These are phyloP conservation scores for Dermochelys coriacea DNA, from an alignment of 2,797 vertebrate species.

Conservation along the genomic window DNA sequence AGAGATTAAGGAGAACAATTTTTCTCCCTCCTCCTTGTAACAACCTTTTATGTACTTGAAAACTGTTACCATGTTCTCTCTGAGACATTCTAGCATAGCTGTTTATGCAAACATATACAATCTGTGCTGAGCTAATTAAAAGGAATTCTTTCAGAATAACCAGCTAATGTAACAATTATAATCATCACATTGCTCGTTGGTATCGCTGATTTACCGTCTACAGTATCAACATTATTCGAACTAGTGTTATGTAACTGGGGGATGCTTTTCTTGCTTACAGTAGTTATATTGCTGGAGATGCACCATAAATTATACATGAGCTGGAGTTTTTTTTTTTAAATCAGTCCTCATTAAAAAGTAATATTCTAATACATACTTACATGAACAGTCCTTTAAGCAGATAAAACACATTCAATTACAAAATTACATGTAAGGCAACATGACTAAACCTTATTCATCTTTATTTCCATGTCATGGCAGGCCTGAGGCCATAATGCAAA, in stretches of 20 bases:
- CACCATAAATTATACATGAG: not conserved
- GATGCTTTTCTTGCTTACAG: not conserved
- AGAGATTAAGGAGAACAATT: too few relatives aligned
- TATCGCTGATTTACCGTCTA: not conserved
- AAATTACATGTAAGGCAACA: not conserved
- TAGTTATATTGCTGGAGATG: not conserved
- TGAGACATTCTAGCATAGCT: not conserved
- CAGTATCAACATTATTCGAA: not conserved
- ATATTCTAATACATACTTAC: not conserved
- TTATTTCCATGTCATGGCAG: not conserved
- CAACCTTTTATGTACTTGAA: too few relatives aligned
- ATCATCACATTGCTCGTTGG: not conserved
- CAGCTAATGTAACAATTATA: not conserved
- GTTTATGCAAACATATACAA: not conserved
- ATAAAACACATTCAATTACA: not conserved
- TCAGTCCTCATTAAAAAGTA: not conserved
- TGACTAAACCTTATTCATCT: not conserved
- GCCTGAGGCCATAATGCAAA: not conserved
- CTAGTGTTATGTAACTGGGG: not conserved
- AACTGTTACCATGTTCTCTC: too few relatives aligned
- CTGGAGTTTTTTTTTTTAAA: not conserved
- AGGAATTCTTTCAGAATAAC: not conserved
- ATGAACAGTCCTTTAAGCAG: not conserved
- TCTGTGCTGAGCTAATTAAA: not conserved
- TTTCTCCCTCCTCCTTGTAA: too few relatives aligned